Base-by-base conservation (phyloP, 1,140 invertebrate species). In the Patella vulgata region DNA sequence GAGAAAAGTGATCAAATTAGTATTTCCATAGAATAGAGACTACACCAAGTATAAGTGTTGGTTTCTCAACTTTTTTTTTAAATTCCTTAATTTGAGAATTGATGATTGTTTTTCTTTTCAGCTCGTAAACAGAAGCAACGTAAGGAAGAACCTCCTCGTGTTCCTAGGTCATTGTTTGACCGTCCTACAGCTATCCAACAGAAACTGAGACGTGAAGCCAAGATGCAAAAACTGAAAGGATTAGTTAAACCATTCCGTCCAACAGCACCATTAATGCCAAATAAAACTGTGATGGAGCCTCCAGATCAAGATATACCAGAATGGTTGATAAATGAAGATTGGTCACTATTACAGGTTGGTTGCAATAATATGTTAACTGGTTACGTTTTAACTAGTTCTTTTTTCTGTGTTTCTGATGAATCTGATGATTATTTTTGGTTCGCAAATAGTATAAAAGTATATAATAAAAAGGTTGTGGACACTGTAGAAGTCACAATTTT, bases 301-400 rank as follows among this genome's bases (percentile, higher is more conserved):
- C 60, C 75, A 11, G 67, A 68, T n/a, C n/a, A n/a, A 21, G 83
- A 84, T 40, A 86, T 89, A 65, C 90, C 91, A 27, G 93, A 95
- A 66, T 97, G 95, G 95, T 87, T 91, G 25, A 89, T 95, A 27
- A 90, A 93, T 74, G 95, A 97, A 82, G 96, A 98, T 80, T 93
- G 92, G 87, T 88, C 91, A 17, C 85, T 97, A 9, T 82, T 96
- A 23, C 87, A 88, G 82, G 88, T 89, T 73, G 21, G 48, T 40
- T 27, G n/a, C 5, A 31, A 36, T 28, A 52, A 1, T 4, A 52
- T n/a, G 4, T 5, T 25, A 19, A 30, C 17, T 14, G 3, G 12
- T 46, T 23, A 12, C 36, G 33, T 17, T 39, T 6, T 46, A 33
- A 51, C 5, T 42, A 9, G 27, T 17, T 43, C 28, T 27, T 47